phyloP scores from a whole-genome alignment of 1,140 invertebrate genomes.

The Trichonephila clavata region DNA sequence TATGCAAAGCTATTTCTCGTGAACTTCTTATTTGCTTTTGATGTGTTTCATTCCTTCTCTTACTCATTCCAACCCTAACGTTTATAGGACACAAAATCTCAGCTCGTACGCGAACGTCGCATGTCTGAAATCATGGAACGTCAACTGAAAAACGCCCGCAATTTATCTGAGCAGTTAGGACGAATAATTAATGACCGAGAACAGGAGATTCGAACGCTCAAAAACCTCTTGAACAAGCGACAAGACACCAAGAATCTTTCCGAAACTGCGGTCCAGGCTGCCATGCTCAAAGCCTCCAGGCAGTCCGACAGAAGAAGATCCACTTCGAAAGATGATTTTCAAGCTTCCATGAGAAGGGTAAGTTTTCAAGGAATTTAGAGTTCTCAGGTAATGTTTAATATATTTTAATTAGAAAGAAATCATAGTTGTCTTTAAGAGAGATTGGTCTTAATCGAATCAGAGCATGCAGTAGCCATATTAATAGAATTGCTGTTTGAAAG shows the following conservation, averaged over 20 bases:
- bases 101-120: constrained; percentile 63
- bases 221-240: constrained; percentile 65
- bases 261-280: constrained; percentile 38
- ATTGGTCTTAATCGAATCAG: too few relatives aligned
- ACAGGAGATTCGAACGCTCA: constrained; percentile 65
- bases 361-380: neutral
- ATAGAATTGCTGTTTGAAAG: too few relatives aligned
- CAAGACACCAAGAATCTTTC: constrained; percentile 9
- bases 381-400: too few relatives aligned
- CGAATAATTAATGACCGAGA: constrained; percentile 62
- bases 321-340: constrained; percentile 61
- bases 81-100: constrained; percentile 67
- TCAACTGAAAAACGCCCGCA: constrained; percentile 61
- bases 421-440: too few relatives aligned
- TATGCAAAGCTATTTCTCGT: too few relatives aligned
- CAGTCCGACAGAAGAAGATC: constrained; percentile 29
- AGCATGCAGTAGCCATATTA: too few relatives aligned
- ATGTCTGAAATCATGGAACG: constrained; percentile 70
- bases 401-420: too few relatives aligned
- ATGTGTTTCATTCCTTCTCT: too few relatives aligned
- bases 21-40: too few relatives aligned
- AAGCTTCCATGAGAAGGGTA: constrained; percentile 47
- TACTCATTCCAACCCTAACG: neutral
- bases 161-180: constrained; percentile 54
- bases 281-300: constrained; percentile 38